A percentile compares a stretch with the other conserved stretches of the same genome.
phyloP scores from a whole-genome alignment of 2,888 invertebrate genomes.

The Isoperla grammatica region DNA sequence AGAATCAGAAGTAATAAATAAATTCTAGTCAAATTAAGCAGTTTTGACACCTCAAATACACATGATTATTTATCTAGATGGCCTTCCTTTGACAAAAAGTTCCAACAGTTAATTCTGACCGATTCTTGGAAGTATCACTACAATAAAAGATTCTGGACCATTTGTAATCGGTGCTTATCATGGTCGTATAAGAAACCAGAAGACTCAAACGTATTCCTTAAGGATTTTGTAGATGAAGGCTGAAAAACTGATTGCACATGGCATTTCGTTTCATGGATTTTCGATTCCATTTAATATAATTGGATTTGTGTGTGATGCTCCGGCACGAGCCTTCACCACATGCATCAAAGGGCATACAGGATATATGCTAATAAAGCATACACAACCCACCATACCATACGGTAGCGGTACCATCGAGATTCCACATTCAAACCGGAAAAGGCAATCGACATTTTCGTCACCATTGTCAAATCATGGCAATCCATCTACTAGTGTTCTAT shows the following conservation, averaged over 20 bases:
- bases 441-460: too few species aligned
- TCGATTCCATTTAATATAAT: conserved; percentile 13
- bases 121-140: conserved; percentile 20
- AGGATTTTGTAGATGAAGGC: conserved; percentile 24
- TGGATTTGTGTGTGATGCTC: conserved; percentile 28
- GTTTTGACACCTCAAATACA: neutral
- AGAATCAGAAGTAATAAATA: too few species aligned
- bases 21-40: too few species aligned
- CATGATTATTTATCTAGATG: conserved; percentile 22
- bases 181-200: conserved; percentile 27
- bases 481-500: too few species aligned
- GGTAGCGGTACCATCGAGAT: too few species aligned
- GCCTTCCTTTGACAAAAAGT: conserved; percentile 29
- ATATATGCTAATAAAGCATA: too few species aligned
- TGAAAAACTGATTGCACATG: conserved; percentile 1
- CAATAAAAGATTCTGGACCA: neutral
- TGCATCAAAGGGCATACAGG: conserved; percentile 21
- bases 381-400: too few species aligned
- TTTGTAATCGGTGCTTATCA: conserved; percentile 24
- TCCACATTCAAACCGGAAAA: too few species aligned
- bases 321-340: conserved; percentile 27
- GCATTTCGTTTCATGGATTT: conserved; percentile 3
- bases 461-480: too few species aligned
- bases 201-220: conserved; percentile 21
- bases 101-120: conserved; percentile 29